Base-by-base conservation (phyloP, 2,888 invertebrate species). In the Pogonocherus hispidulus region DNA sequence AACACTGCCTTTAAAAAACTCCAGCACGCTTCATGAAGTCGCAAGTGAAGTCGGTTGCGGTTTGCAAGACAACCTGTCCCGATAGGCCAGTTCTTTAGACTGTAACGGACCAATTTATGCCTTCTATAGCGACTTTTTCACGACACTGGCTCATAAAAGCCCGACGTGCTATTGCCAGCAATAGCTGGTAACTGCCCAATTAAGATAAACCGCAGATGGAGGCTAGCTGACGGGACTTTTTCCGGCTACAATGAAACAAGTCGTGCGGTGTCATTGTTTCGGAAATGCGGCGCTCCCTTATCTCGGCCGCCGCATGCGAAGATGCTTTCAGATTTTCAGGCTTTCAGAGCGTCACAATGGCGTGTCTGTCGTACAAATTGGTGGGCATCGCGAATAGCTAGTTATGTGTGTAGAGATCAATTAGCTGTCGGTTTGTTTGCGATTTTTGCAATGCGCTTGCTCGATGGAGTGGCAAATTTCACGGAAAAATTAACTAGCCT, bases 191-290 rank as follows among this genome's bases (percentile, higher is more conserved):
- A 55, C 35, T 35, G 55, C 37, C n/a, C 55, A 55, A 55, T 55
- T 55, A 55, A 55, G 55, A 55, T 37, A 55, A 35, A 55, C 55
- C 55, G 35, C 35, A 55, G 20, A 32, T 55, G 20, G 55, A 55
- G 35, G 55, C 20, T n/a, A 18, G 37, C 55, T 55, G 55, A 55
- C 55, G 37, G 11, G 55, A 37, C 55, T 55, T 55, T 55, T 55
- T 55, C 55, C 32, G 19, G 19, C 55, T 37, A 55, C 55, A 55
- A 55, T 55, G 55, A 37, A 20, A 20, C 55, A 22, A 55, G 20
- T 20, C 52, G 32, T 54, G 52, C 32, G 52, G 32, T 32, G 16
- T n/a, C n/a, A 55, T 55, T 55, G 55, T 55, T 55, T 55, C 54
- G 54, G 54, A 54, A 52, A 54, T 35, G 54, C 54, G 55, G 18